Percentiles rank a stretch among this genome's conserved stretches.
Conservation (phyloP, 2,797 vertebrate species). For the Rachycentron canadum region DNA sequence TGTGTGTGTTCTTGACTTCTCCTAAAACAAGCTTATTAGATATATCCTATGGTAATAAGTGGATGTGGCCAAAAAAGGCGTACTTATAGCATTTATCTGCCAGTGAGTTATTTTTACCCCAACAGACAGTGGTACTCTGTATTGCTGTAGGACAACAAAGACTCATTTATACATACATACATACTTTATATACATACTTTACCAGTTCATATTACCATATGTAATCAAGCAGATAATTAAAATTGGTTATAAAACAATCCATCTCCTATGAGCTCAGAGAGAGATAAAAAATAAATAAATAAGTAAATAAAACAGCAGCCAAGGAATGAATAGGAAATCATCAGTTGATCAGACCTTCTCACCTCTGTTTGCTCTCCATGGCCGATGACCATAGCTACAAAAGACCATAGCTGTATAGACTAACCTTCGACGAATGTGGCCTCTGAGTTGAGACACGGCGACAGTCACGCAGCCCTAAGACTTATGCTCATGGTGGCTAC, state of each 20-base stretch:
- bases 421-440: no score
- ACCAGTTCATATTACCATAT: background rate
- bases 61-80: background rate
- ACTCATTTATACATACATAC: constrained; percentile 5
- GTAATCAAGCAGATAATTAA: constrained; percentile 10
- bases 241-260: constrained; percentile 15
- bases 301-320: no score
- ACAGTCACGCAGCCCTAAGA: background rate
- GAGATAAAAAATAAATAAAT: no score
- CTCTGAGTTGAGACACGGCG: no score
- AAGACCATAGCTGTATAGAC: no score
- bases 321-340: no score
- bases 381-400: no score
- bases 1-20: background rate
- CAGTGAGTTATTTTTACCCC: constrained; percentile 3
- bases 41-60: background rate
- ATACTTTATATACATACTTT: no score
- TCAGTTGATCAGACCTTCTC: no score
- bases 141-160: background rate
- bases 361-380: no score
- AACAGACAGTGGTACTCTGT: constrained; percentile 4
- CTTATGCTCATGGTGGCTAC: background rate
- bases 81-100: constrained; percentile 26
- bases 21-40: background rate
- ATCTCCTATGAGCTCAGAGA: background rate